phyloP scores from a whole-genome alignment of 2,888 invertebrate genomes.

The Scaeva pyrastri region DNA sequence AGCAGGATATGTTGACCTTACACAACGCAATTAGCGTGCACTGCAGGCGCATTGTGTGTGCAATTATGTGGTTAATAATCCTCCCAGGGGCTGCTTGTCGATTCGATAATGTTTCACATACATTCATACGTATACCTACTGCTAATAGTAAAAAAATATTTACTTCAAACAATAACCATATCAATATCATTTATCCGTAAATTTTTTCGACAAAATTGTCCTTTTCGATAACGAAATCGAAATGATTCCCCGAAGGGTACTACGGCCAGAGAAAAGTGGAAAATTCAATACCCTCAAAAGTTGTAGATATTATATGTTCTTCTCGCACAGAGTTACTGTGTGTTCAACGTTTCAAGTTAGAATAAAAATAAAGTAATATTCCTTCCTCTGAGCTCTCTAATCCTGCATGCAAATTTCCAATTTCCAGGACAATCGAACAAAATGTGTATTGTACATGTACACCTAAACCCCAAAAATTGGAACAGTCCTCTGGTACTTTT shows the following conservation, averaged over 20 bases:
- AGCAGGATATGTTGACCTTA: constrained; percentile 39
- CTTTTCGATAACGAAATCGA: constrained; percentile 26
- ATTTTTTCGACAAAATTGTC: not conserved
- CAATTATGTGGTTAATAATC: constrained; percentile 50
- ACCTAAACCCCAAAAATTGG: constrained; percentile 51
- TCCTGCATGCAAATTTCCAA: constrained; percentile 73
- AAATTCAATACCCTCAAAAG: constrained; percentile 50
- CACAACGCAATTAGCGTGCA: constrained; percentile 37
- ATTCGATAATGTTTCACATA: not conserved
- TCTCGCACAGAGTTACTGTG: constrained; percentile 17
- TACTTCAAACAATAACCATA: constrained; percentile 16
- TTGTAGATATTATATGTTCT: constrained; percentile 10
- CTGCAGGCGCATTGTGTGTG: constrained; percentile 52
- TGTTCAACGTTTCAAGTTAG: constrained; percentile 4
- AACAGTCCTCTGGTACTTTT: constrained; percentile 2
- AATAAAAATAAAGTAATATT: constrained; percentile 59
- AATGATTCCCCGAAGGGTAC: constrained; percentile 39
- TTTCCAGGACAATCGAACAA: constrained; percentile 58
- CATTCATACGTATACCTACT: not conserved
- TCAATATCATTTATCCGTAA: not conserved
- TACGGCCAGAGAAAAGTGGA: constrained; percentile 24
- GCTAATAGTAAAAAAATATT: not conserved
- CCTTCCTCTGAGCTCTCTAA: constrained; percentile 41
- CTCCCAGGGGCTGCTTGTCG: not conserved
- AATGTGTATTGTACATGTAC: constrained; percentile 42